Evolutionary conservation across 2,797 vertebrate species (phyloP).

Genomic region (Crocodylus rhombifer): DNA sequence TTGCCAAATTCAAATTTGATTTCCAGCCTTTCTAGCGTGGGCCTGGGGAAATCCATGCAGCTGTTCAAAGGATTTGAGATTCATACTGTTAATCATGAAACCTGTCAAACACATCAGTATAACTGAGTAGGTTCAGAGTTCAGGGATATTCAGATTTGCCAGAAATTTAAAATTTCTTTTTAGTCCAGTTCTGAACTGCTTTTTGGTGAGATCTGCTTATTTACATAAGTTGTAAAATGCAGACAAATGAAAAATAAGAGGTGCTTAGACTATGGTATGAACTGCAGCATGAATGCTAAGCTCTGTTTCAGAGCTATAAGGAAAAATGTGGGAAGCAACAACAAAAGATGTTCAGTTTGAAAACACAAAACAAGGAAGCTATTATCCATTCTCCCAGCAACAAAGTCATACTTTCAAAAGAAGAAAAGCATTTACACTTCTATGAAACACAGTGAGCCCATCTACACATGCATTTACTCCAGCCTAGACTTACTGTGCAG

Average conservation of each 20-base stretch:
- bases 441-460: no score
- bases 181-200: neutral
- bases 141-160: neutral
- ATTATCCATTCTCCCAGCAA: slow-evolving; percentile 29
- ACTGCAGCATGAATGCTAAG: neutral
- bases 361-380: slow-evolving; percentile 32
- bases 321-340: neutral
- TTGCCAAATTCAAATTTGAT: no score
- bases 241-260: neutral
- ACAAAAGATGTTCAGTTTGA: neutral
- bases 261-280: neutral
- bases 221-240: neutral
- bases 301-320: neutral
- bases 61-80: no score
- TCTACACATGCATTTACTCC: no score
- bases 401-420: slow-evolving; percentile 49
- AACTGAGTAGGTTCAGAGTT: neutral
- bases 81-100: neutral
- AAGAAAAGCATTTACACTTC: neutral
- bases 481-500: no score
- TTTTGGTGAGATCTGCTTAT: neutral
- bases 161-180: neutral
- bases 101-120: accelerated
- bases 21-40: no score
- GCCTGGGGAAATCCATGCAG: no score